Conservation (phyloP, 2,797 vertebrate species). For the Poecilia wingei region DNA sequence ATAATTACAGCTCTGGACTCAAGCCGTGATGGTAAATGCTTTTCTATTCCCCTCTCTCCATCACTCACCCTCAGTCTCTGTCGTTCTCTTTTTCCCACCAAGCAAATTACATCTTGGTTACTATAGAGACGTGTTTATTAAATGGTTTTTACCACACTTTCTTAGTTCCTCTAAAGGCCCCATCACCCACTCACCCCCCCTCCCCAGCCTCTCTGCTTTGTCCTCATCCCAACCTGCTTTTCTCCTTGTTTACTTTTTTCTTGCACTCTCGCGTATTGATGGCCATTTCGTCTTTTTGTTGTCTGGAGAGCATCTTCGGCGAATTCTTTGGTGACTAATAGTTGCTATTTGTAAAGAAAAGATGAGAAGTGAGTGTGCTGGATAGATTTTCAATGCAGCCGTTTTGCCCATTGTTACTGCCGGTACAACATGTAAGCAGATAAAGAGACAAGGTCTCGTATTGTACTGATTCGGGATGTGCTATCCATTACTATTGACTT, state of each 20-base stretch:
- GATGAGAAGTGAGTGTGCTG: conserved; percentile 33
- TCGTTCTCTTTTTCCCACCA: conserved; percentile 74
- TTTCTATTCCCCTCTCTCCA: conserved; percentile 78
- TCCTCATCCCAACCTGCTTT: conserved; percentile 33
- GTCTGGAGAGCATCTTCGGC: conserved; percentile 22
- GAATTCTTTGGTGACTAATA: conserved; percentile 45
- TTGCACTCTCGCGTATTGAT: conserved; percentile 42
- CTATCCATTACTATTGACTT: conserved; percentile 72
- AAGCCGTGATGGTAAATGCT: conserved; percentile 85
- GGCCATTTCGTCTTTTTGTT: conserved; percentile 56
- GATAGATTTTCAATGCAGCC: conserved; percentile 55
- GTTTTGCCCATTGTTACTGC: conserved; percentile 50
- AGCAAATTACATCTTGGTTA: conserved; percentile 84
- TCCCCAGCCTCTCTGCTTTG: conserved; percentile 3
- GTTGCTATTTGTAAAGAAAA: conserved; percentile 53
- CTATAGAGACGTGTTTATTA: conserved; percentile 86
- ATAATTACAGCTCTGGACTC: conserved; percentile 86
- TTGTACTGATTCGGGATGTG: conserved; percentile 46
- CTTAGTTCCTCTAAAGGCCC: conserved; percentile 42
- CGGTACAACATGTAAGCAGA: conserved; percentile 50
- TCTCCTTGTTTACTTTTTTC: conserved; percentile 36
- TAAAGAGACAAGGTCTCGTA: conserved; percentile 49
- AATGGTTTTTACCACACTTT: conserved; percentile 73
- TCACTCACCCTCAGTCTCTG: conserved; percentile 75
- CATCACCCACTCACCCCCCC: conserved; percentile 11